These are phyloP conservation scores for Tyrannus savana DNA, from an alignment of 2,113 vertebrate genomes.

Conservation along the genomic window DNA sequence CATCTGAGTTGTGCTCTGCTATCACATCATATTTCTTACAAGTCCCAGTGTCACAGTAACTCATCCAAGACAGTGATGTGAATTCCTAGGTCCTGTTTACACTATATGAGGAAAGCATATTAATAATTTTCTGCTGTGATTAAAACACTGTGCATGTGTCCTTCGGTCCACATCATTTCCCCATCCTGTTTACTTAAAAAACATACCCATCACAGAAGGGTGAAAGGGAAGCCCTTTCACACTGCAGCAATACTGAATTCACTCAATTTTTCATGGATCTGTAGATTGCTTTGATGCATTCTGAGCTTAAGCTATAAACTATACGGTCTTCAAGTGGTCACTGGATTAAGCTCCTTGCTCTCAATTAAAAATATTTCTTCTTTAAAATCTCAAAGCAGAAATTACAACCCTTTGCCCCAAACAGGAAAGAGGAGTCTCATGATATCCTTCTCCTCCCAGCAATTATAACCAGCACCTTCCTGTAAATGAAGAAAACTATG, in stretches of 20 bases:
- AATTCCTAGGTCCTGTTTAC: background rate
- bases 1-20: background rate
- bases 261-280: background rate
- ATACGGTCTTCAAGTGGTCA: background rate
- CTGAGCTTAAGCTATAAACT: background rate
- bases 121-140: constrained; percentile 5
- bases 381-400: background rate
- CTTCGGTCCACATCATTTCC: background rate
- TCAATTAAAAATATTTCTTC: background rate
- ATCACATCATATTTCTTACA: background rate
- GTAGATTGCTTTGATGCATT: background rate
- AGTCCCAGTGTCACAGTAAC: background rate
- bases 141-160: background rate
- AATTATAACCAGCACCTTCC: background rate
- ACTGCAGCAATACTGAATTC: background rate
- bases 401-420: background rate
- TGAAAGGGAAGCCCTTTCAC: background rate
- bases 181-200: constrained; percentile 14
- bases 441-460: background rate
- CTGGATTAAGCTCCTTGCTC: background rate
- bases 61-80: background rate
- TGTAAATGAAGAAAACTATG: background rate
- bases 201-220: background rate
- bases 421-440: background rate
- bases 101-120: background rate